These are phyloP conservation scores for Hydropsyche tenuis DNA, from an alignment of 1,140 invertebrate genomes.

Conservation along the genomic window DNA sequence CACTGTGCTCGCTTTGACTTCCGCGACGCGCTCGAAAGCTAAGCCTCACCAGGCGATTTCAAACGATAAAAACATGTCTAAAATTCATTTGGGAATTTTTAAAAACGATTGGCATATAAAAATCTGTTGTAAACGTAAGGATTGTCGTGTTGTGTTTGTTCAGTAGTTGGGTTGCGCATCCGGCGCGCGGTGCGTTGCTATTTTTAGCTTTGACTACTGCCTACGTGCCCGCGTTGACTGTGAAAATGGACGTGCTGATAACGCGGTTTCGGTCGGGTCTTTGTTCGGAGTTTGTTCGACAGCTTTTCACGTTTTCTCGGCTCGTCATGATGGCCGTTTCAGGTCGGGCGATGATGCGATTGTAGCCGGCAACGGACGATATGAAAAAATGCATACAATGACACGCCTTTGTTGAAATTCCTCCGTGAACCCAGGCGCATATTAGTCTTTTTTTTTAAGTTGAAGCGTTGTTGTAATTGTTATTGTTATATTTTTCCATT, in stretches of 20 bases:
- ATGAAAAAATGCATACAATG: too few relatives aligned
- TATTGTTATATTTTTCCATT: too few relatives aligned
- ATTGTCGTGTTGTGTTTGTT: background rate
- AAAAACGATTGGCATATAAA: too few relatives aligned
- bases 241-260: slow-evolving; percentile 5
- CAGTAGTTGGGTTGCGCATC: background rate
- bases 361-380: too few relatives aligned
- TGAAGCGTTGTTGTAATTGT: too few relatives aligned
- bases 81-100: too few relatives aligned
- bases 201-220: slow-evolving; percentile 19
- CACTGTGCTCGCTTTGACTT: background rate
- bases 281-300: background rate
- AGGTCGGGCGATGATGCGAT: background rate
- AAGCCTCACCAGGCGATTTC: too few relatives aligned
- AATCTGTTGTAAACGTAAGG: too few relatives aligned
- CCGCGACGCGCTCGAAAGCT: background rate
- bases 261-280: background rate
- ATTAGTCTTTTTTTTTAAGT: too few relatives aligned
- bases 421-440: too few relatives aligned
- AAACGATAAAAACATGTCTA: too few relatives aligned
- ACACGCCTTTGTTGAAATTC: too few relatives aligned
- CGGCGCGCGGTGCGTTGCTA: background rate
- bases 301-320: background rate
- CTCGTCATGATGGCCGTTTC: background rate
- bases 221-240: background rate